These are phyloP conservation scores for Diachrysia chrysitis DNA, from an alignment of 2,888 invertebrate species.

Conservation along the genomic window DNA sequence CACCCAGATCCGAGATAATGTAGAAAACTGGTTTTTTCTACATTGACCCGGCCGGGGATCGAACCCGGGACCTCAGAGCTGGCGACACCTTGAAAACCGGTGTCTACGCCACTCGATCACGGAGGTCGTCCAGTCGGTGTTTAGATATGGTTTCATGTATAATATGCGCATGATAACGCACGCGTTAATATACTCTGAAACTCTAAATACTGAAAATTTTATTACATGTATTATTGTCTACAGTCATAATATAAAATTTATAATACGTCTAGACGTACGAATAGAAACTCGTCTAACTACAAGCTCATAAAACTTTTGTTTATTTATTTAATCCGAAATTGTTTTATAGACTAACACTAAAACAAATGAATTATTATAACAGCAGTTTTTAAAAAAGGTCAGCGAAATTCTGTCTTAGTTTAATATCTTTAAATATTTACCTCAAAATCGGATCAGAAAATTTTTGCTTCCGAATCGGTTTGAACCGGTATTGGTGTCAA, in stretches of 20 bases:
- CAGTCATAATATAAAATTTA: background rate
- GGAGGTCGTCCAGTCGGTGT: no score
- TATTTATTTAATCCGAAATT: background rate
- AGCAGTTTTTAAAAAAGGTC: background rate
- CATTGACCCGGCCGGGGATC: no score
- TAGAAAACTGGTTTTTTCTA: no score
- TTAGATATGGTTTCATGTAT: no score
- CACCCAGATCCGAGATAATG: no score
- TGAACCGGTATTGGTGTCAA: slow-evolving; percentile 45
- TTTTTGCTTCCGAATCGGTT: slow-evolving; percentile 43
- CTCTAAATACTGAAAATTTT: no score
- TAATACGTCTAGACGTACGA: background rate
- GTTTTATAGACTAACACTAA: background rate
- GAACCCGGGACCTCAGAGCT: no score
- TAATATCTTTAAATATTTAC: slow-evolving; percentile 27
- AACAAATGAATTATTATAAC: no score
- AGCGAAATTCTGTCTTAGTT: slow-evolving; percentile 8
- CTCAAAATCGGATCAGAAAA: slow-evolving; percentile 21
- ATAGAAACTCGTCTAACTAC: slow-evolving; percentile 4
- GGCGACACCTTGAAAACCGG: no score
- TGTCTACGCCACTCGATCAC: no score
- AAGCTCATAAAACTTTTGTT: slow-evolving; percentile 1
- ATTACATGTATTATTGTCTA: background rate
- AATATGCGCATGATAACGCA: no score
- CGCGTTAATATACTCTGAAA: background rate